Conservation (phyloP, 2,797 vertebrate genomes). For the Erethizon dorsatum region DNA sequence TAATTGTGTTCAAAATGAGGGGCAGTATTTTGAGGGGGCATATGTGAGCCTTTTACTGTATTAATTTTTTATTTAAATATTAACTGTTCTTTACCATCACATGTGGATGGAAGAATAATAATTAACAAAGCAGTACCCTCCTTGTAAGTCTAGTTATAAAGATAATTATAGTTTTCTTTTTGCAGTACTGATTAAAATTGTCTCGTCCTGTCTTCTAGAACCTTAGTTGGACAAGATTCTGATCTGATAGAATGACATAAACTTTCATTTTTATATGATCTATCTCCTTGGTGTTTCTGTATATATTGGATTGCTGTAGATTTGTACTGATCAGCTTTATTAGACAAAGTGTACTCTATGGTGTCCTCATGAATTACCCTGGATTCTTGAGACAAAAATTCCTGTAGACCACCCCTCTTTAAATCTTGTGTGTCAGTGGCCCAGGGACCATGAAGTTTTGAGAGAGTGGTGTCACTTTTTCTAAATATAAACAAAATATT, state of each 20-base stretch:
- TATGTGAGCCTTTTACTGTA: not conserved
- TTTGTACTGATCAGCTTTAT: not conserved
- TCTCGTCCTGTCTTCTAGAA: not conserved
- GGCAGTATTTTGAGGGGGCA: not conserved
- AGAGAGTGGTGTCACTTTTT: too few relatives aligned
- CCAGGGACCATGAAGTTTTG: too few relatives aligned
- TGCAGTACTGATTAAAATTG: not conserved
- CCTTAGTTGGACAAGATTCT: not conserved
- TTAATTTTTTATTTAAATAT: not conserved
- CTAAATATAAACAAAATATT: not conserved
- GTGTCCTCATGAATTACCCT: not conserved
- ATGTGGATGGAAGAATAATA: not conserved
- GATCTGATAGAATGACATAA: not conserved
- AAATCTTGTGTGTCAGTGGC: not conserved
- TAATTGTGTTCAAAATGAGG: not conserved
- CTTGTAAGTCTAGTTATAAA: not conserved
- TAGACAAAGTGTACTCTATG: not conserved
- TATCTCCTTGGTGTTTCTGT: not conserved
- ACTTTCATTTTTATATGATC: not conserved
- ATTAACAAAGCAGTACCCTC: not conserved
- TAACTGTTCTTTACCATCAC: not conserved
- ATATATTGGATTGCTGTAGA: not conserved
- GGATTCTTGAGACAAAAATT: not conserved
- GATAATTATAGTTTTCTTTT: not conserved
- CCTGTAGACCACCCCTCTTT: not conserved